Base-by-base conservation (phyloP, 2,797 vertebrate species). In the Mustela erminea region DNA sequence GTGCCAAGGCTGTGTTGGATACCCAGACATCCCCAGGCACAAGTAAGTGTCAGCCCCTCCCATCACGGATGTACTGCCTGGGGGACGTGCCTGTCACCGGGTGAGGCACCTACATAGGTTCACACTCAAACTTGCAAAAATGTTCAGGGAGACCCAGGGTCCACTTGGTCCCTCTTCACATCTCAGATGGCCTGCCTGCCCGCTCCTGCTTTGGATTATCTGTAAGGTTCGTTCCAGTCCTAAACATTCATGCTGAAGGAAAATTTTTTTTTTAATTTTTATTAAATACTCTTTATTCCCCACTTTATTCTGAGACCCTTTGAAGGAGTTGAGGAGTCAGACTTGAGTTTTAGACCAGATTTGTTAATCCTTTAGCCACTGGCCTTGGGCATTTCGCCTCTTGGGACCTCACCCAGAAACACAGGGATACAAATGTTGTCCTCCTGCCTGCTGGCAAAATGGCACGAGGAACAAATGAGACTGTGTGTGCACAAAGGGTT, bases 331-430 rank as follows among this genome's bases (percentile, higher is more conserved):
- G 11, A 46, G 46, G 54, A 94, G 56, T 46, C 10, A 5, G 38
- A 87, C 49, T 35, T 54, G 46, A 83, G 29, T 49, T 60, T 94
- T 32, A 43, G 75, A 35, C 60, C 90, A 85, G 9, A 92, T 49
- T n/a, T 29, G 35, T 14, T 74, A 27, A 46, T 86, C 27, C 54
- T 95, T 64, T 93, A 8, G 9, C 29, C 75, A 90, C 74, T n/a
- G 32, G 4, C 27, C n/a, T 81, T 41, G 78, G 87, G 41, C 82
- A n/a, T 1, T 66, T 81, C 81, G 29, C 81, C 52, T 93, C 54
- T 72, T 38, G 2, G 4, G 10, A 92, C 86, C 66, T 96, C 81
- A 11, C 35, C 75, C 46, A 84, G 81, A 72, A 96, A 91, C 97
- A 82, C 41, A 35, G 18, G 29, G 25, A 60, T 58, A 77, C 81